Evolutionary conservation across 2,888 invertebrate genomes (phyloP).

Genomic region (Tachystola acroxantha): DNA sequence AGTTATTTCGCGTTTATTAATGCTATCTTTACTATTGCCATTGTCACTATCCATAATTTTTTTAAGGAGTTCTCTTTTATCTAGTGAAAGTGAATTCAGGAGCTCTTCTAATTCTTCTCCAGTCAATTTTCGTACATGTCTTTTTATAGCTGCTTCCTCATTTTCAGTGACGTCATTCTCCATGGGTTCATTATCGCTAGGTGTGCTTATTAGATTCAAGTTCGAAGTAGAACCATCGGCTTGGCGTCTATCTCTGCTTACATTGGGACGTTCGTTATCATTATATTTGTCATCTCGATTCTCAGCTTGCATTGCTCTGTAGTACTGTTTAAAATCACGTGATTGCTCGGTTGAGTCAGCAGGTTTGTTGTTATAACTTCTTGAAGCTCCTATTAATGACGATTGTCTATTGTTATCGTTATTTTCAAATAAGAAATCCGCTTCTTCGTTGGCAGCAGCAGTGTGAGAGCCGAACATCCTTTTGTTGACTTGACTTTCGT

Average conservation of each 20-base stretch:
- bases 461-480: conserved; percentile 22
- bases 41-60: conserved; percentile 49
- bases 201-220: not conserved
- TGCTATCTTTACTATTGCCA: conserved; percentile 22
- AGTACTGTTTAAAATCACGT: conserved; percentile 31
- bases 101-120: conserved; percentile 56
- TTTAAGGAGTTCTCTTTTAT: conserved; percentile 55
- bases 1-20: conserved; percentile 65
- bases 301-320: conserved; percentile 34
- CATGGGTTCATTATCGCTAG: conserved; percentile 16
- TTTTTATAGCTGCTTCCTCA: conserved; percentile 57
- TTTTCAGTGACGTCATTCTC: conserved; percentile 32
- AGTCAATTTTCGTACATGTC: conserved; percentile 58
- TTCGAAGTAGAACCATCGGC: conserved; percentile 9
- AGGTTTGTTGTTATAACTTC: conserved; percentile 30
- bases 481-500: conserved; percentile 26
- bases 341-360: conserved; percentile 26
- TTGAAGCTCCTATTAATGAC: no score
- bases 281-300: conserved; percentile 31
- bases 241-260: conserved; percentile 46
- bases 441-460: conserved; percentile 29
- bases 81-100: conserved; percentile 53
- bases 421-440: conserved; percentile 34
- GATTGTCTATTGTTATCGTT: conserved; percentile 14
- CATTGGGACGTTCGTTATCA: conserved; percentile 24